Conservation (phyloP, 1,140 invertebrate species). For the Nautilus pompilius region DNA sequence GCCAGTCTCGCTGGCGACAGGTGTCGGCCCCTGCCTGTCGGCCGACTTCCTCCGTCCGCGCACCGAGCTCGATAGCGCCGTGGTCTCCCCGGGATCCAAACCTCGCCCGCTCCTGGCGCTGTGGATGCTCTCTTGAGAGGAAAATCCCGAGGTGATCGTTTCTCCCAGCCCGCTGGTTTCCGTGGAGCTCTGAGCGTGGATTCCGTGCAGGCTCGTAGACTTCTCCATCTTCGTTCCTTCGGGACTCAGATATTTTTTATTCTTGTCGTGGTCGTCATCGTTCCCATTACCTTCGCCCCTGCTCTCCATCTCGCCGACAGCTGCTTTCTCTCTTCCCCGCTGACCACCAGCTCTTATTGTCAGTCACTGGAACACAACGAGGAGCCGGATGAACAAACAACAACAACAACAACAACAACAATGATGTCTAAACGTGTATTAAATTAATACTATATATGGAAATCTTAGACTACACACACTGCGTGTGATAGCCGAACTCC, state of each 20-base stretch:
- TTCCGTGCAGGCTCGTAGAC: slow-evolving; percentile 28
- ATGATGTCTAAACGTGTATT: too few species aligned
- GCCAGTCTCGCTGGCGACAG: neutral
- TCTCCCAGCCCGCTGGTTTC: slow-evolving; percentile 48
- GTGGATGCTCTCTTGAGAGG: slow-evolving; percentile 42
- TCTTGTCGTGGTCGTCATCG: neutral
- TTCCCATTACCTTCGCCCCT: neutral
- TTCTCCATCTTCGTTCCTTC: slow-evolving; percentile 16
- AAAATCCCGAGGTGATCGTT: slow-evolving; percentile 44
- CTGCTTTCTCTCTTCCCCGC: too few species aligned
- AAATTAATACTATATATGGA: too few species aligned
- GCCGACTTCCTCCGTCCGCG: neutral
- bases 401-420: too few species aligned
- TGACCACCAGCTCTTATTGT: too few species aligned
- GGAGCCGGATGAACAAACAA: too few species aligned
- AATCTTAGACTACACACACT: too few species aligned
- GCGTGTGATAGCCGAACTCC: too few species aligned
- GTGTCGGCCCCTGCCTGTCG: neutral
- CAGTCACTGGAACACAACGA: too few species aligned
- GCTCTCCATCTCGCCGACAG: slow-evolving; percentile 4
- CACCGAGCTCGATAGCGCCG: neutral
- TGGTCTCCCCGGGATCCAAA: neutral
- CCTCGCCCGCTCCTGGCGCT: slow-evolving; percentile 3
- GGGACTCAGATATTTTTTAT: neutral
- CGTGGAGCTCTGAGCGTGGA: slow-evolving; percentile 46